phyloP scores from a whole-genome alignment of 64 coral and sea anemone genomes.

The Catalaphyllia jardinei region DNA sequence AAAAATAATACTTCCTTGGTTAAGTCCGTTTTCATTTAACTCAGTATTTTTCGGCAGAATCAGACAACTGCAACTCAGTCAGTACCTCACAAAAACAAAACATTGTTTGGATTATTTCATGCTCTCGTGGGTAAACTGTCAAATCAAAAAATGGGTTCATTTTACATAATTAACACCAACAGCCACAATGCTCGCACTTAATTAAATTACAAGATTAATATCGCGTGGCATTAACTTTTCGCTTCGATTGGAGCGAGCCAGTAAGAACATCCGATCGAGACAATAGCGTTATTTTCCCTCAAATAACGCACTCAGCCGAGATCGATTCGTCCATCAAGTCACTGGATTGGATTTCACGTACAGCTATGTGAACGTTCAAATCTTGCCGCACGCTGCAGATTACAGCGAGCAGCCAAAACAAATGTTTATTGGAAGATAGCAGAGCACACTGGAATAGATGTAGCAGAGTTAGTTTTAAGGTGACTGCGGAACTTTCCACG shows the following conservation, averaged over 20 bases:
- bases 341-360: neutral
- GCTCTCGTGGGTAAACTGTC: neutral
- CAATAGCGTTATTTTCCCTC: neutral
- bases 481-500: neutral
- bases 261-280: neutral
- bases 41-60: neutral
- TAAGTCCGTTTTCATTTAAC: too few species aligned
- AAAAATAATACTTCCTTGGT: too few species aligned
- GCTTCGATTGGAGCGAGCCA: neutral
- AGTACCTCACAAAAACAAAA: neutral
- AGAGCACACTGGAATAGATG: neutral
- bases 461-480: neutral
- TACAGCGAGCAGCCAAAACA: constrained; percentile 2
- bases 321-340: neutral
- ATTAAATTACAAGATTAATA: constrained; percentile 36
- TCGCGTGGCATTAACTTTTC: constrained; percentile 1
- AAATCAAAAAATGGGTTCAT: constrained; percentile 5
- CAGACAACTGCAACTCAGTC: neutral
- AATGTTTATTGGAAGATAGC: constrained; percentile 31
- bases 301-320: constrained; percentile 4
- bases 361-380: neutral
- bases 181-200: neutral
- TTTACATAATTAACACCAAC: constrained; percentile 39
- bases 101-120: neutral
- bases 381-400: neutral